phyloP scores from a whole-genome alignment of 2,113 vertebrate species.

The Leuciscus idus region DNA sequence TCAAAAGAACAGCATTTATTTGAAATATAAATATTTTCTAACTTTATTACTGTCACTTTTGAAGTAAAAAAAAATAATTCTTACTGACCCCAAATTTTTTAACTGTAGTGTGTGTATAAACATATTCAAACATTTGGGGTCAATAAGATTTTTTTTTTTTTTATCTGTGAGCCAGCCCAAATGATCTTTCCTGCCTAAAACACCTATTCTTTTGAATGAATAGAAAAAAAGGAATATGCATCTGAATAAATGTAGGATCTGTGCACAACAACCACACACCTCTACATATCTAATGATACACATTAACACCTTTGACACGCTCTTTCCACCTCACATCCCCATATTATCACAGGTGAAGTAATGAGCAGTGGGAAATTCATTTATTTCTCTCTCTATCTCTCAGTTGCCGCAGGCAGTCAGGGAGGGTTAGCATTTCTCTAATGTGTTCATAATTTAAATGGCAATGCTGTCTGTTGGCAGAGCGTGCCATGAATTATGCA shows the following conservation, averaged over 20 bases:
- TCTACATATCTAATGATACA: conserved; percentile 65
- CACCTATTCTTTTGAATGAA: background rate
- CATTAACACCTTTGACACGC: conserved; percentile 63
- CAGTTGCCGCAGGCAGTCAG: conserved; percentile 66
- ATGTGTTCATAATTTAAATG: conserved; percentile 79
- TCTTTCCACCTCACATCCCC: conserved; percentile 28
- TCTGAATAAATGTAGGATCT: background rate
- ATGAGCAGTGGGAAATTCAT: conserved; percentile 60
- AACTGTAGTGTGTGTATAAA: background rate
- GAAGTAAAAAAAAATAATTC: too few relatives aligned
- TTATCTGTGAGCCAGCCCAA: background rate
- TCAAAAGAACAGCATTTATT: background rate
- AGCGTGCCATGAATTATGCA: conserved; percentile 78
- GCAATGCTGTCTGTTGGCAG: conserved; percentile 69
- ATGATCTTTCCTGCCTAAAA: background rate
- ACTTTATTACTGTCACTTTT: background rate
- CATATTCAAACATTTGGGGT: background rate
- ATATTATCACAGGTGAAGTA: conserved; percentile 71
- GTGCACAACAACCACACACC: conserved; percentile 35
- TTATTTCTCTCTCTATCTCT: conserved; percentile 52
- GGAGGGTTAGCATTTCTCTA: conserved; percentile 67
- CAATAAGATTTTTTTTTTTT: background rate
- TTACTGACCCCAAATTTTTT: too few relatives aligned
- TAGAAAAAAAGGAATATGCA: background rate
- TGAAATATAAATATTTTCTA: background rate